Percentiles rank a stretch among this genome's conserved stretches.
phyloP scores from a whole-genome alignment of 2,888 invertebrate species.

The Cephus spinipes region DNA sequence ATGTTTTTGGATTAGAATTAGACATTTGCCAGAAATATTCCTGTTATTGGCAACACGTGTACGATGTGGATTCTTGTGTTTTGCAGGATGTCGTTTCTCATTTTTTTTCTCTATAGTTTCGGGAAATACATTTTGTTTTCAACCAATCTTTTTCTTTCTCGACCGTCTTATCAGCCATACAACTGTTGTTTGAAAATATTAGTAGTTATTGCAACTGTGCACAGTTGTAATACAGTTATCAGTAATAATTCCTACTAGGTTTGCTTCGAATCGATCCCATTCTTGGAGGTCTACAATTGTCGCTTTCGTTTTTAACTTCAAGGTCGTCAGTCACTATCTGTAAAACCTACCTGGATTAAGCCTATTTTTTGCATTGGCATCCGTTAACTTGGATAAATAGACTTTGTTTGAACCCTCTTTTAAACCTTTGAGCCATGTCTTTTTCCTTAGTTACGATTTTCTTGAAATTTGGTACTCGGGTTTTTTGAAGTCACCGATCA shows the following conservation, averaged over 20 bases:
- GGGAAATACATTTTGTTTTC: not conserved
- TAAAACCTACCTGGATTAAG: no score
- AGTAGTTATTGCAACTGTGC: not conserved
- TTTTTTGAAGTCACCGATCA: no score
- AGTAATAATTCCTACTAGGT: not conserved
- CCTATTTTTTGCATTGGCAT: no score
- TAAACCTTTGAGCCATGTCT: no score
- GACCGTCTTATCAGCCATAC: not conserved
- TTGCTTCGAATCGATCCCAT: not conserved
- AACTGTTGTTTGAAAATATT: not conserved
- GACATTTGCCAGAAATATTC: no score
- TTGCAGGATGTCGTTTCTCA: not conserved
- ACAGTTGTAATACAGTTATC: not conserved
- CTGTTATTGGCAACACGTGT: not conserved
- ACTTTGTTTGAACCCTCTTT: no score
- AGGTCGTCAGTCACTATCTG: no score
- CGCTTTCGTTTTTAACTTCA: not conserved
- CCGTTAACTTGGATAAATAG: no score
- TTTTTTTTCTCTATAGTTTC: not conserved
- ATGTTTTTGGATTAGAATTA: no score
- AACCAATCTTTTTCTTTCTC: not conserved
- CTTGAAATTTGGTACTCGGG: no score
- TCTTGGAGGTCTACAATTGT: not conserved
- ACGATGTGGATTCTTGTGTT: not conserved
- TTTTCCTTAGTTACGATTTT: no score